Evolutionary conservation across 2,888 invertebrate species (phyloP).

Genomic region (Nomada fucata): DNA sequence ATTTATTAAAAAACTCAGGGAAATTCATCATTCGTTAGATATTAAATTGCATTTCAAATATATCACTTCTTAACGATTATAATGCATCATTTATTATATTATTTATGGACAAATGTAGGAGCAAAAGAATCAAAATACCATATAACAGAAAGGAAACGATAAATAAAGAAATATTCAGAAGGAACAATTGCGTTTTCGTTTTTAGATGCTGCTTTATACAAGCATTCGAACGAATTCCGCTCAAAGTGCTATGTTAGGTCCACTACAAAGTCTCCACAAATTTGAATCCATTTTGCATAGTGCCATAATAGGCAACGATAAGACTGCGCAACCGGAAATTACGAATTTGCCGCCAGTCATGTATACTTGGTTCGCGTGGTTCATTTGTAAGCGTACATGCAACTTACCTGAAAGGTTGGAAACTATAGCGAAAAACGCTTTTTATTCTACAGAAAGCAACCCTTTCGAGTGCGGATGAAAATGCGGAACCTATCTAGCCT

Average conservation of each 20-base stretch:
- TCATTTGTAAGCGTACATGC: not conserved
- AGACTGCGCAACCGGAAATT: constrained; percentile 1
- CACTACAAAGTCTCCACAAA: not conserved
- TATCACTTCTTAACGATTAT: too few relatives aligned
- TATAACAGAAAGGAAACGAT: too few relatives aligned
- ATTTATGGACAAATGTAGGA: too few relatives aligned
- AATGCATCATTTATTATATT: too few relatives aligned
- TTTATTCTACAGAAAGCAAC: not conserved
- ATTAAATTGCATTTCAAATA: too few relatives aligned
- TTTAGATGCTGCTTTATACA: not conserved
- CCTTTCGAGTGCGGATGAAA: not conserved
- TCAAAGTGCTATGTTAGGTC: not conserved
- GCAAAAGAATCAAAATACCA: too few relatives aligned
- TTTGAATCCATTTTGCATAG: too few relatives aligned
- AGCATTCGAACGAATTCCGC: not conserved
- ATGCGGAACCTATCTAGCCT: constrained; percentile 4
- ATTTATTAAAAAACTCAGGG: too few relatives aligned
- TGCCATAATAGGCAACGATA: not conserved
- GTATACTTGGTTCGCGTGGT: not conserved
- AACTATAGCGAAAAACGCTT: not conserved
- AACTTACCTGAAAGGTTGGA: not conserved
- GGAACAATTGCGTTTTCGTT: not conserved
- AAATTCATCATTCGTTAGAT: too few relatives aligned
- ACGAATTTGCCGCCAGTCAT: not conserved
- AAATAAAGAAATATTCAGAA: not conserved